phyloP scores from a whole-genome alignment of 2,888 invertebrate genomes.

The Drosophila parthenogenetica region DNA sequence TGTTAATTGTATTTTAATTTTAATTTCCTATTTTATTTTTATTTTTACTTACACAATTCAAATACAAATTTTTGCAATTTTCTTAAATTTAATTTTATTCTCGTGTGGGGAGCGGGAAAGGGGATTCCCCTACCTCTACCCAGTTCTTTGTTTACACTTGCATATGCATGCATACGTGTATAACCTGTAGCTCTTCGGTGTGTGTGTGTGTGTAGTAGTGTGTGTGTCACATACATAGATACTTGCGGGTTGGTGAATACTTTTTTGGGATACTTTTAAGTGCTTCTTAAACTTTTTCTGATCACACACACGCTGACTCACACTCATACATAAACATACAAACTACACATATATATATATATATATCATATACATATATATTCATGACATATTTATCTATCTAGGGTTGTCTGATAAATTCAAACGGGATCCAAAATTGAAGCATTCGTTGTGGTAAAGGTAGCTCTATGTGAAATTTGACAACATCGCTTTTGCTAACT shows the following conservation, averaged over 20 bases:
- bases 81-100: not conserved
- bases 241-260: constrained; percentile 2
- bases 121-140: not conserved
- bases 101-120: not conserved
- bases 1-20: too few relatives aligned
- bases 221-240: constrained; percentile 14
- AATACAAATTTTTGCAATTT: constrained; percentile 17
- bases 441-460: constrained; percentile 22
- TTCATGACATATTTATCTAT: constrained; percentile 24
- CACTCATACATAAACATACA: not conserved
- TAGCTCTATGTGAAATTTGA: constrained; percentile 9
- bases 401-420: constrained; percentile 24
- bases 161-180: constrained; percentile 24
- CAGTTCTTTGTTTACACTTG: not conserved
- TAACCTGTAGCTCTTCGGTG: not conserved
- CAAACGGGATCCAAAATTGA: constrained; percentile 18
- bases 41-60: constrained; percentile 5
- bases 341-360: constrained; percentile 1
- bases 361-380: not conserved
- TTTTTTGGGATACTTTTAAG: constrained; percentile 6
- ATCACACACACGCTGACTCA: constrained; percentile 5
- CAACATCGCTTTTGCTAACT: not conserved
- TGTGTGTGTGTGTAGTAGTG: constrained; percentile 1
- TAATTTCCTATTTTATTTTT: too few relatives aligned
- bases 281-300: constrained; percentile 4